Base-by-base conservation (phyloP, 2,888 invertebrate genomes). In the Heteromurus nitidus region DNA sequence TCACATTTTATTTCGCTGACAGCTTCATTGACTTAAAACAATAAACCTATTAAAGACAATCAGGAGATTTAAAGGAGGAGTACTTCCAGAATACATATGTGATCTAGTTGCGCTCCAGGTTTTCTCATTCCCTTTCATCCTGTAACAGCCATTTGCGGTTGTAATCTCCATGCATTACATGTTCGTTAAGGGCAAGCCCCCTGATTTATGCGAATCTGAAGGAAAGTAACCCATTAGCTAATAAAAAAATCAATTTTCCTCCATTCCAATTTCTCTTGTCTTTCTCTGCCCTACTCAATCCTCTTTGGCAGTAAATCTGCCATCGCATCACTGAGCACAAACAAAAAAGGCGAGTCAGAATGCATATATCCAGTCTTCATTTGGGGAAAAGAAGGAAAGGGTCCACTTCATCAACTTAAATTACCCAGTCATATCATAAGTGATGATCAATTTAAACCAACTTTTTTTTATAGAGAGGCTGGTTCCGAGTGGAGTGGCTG, bases 361-460 rank as follows among this genome's bases (percentile, higher is more conserved):
- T 36, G 5, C 36, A 36, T 36, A 36, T 24, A 55, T 16, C 24
- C 28, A 28, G 36, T 36, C 47, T 36, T 36, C 36, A 36, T 36
- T 36, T 36, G n/a, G 50, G n/a, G 50, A 28, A 53, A n/a, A 68
- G 28, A 50, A 18, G 53, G 28, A 53, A 30, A 30, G n/a, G 3
- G 9, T 74, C 62, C 74, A 67, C 80, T 73, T 74, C 72, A 77
- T 77, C 77, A 77, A 70, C 11, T 62, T 47, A 68, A 76, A 77
- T 77, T 77, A 64, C 70, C 77, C 77, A 69, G 69, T 77, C 69
- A 68, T 62, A 62, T 70, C 50, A 18, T 69, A 36, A 70, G 60
- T 62, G 55, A 60, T 20, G 55, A 55, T 24, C 55, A 55, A 55
- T 55, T 55, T 9, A 55, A 24, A 55, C 22, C 20, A 24, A 36